Evolutionary conservation across 2,888 invertebrate species (phyloP).

Genomic region (Margaritifera margaritifera): DNA sequence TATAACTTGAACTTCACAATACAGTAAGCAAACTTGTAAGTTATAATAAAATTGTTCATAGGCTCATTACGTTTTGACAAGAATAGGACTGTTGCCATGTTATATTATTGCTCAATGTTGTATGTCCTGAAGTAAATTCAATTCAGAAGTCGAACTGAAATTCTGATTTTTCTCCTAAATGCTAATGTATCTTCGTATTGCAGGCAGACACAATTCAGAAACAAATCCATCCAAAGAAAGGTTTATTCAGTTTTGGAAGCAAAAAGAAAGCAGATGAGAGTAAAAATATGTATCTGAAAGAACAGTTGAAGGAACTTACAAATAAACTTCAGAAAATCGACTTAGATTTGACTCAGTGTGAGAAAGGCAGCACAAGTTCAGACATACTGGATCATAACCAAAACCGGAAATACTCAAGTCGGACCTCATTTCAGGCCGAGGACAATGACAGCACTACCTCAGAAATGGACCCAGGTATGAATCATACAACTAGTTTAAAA

Average conservation of each 20-base stretch:
- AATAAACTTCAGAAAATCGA: slow-evolving; percentile 51
- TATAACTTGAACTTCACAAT: too few relatives aligned
- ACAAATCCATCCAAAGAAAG: slow-evolving; percentile 43
- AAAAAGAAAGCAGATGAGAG: slow-evolving; percentile 46
- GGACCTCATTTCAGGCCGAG: background rate
- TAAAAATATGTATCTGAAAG: slow-evolving; percentile 46
- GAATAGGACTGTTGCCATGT: too few relatives aligned
- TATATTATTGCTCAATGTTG: too few relatives aligned
- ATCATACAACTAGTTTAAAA: slow-evolving; percentile 40
- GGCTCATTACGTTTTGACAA: too few relatives aligned
- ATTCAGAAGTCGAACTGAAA: too few relatives aligned
- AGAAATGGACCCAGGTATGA: slow-evolving; percentile 1
- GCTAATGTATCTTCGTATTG: slow-evolving; percentile 9
- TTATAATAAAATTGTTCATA: too few relatives aligned
- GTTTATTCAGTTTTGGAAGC: slow-evolving; percentile 50
- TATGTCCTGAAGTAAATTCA: too few relatives aligned
- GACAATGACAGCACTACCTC: slow-evolving; percentile 11
- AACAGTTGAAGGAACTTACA: slow-evolving; percentile 49
- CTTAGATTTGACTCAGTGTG: slow-evolving; percentile 36
- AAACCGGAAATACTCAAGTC: slow-evolving; percentile 25
- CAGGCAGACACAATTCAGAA: slow-evolving; percentile 56
- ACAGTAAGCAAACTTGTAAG: too few relatives aligned
- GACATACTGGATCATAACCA: slow-evolving; percentile 43
- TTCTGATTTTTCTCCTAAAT: too few relatives aligned
- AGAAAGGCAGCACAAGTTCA: slow-evolving; percentile 19